phyloP scores from a whole-genome alignment of 2,113 vertebrate genomes.

The Hippocampus abdominalis region DNA sequence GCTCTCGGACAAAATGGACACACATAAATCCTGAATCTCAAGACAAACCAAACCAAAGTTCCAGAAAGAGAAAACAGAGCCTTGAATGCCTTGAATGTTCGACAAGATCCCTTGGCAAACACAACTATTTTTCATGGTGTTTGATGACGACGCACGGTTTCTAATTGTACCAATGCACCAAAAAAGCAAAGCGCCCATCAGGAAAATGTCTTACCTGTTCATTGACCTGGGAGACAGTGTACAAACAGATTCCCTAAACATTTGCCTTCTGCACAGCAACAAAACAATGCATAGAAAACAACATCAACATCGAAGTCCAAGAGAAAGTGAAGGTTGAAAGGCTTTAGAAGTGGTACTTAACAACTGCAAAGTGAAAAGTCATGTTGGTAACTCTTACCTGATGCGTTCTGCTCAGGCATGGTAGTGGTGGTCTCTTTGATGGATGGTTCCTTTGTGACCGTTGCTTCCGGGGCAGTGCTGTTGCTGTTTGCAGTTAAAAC shows the following conservation, averaged over 20 bases:
- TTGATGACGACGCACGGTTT: not conserved
- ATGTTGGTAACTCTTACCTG: slow-evolving; percentile 76
- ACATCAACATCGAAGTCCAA: too few relatives aligned
- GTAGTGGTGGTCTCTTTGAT: slow-evolving; percentile 68
- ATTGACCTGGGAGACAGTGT: not conserved
- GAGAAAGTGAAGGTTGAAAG: too few relatives aligned
- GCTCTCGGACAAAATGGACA: not conserved
- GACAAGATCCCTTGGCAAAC: not conserved
- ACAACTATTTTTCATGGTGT: not conserved
- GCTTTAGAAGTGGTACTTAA: not conserved
- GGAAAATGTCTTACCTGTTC: not conserved
- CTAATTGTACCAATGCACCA: not conserved
- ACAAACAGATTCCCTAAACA: too few relatives aligned
- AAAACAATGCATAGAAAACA: too few relatives aligned
- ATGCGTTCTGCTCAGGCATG: slow-evolving; percentile 72
- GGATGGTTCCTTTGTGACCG: slow-evolving; percentile 58
- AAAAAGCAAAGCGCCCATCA: not conserved
- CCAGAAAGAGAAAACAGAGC: not conserved
- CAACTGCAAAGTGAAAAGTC: not conserved
- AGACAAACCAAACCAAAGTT: not conserved
- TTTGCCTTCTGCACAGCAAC: too few relatives aligned
- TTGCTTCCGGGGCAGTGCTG: slow-evolving; percentile 52
- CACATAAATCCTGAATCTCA: not conserved
- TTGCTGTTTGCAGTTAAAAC: slow-evolving; percentile 39
- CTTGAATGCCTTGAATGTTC: not conserved